Base-by-base conservation (phyloP, 53 echinoderm and acorn worm genomes). In the Zoroaster sp. region DNA sequence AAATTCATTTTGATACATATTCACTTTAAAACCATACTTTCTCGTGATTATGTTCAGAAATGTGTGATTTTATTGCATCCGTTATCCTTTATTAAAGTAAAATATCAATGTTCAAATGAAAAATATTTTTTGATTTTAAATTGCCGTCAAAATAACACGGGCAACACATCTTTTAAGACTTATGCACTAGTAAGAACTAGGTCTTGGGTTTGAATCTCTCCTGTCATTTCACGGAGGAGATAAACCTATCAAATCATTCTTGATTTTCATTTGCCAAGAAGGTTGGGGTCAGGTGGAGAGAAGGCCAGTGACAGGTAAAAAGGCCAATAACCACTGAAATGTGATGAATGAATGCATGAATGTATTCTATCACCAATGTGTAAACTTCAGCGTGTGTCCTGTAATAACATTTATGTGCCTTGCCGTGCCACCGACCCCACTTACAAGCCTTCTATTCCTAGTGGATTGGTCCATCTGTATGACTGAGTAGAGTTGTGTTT, bases 401-500 rank as follows among this genome's bases (percentile, higher is more conserved):
- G 85, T 69, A 85, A 85, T 45, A 85, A 85, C 85, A 85, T 74
- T 74, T 40, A 74, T 37, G 11, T 74, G 74, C 40, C 40, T n/a
- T 40, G 63, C 55, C 63, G 21, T 35, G 35, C 31, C 59, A 59
- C 55, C 23, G 30, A 51, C 34, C 49, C 52, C 45, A 45, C 74
- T 25, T 42, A 25, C 74, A 15, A 40, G 23, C 25, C 77, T 30
- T 7, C 77, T 34, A 34, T 32, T 47, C 77, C 18, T 44, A 21
- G 76, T 17, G 63, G 63, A 59, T 59, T 59, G 63, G 14, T 59
- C 25, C 30, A 3, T 25, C 28, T 59, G 28, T 59, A 4, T 8
- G 11, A 28, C 63, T 59, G 63, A 59, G 63, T 59, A 28, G 63
- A 12, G 10, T 25, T 25, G 23, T 28, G 8, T 59, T n/a, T n/a